These are phyloP conservation scores for Plecturocebus donacophilus DNA, from an alignment of 2,113 vertebrate species.

Conservation along the genomic window DNA sequence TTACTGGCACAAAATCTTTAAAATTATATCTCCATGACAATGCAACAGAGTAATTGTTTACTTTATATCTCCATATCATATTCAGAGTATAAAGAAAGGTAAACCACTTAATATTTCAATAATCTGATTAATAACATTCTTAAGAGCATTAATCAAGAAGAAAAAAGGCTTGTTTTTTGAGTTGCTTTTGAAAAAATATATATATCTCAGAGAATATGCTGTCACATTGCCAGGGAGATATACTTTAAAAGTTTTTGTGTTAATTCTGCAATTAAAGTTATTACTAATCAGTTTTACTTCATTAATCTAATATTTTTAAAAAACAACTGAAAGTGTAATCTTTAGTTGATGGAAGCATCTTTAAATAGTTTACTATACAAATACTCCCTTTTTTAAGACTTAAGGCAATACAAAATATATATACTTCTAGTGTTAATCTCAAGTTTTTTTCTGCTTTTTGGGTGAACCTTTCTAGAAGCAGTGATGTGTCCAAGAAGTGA, in stretches of 20 bases:
- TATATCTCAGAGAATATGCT: constrained; percentile 37
- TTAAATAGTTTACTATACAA: neutral
- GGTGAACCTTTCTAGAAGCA: neutral
- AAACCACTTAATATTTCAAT: constrained; percentile 53
- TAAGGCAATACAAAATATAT: neutral
- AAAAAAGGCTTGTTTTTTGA: constrained; percentile 13
- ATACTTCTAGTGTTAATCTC: neutral
- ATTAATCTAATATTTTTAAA: neutral
- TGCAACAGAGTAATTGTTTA: constrained; percentile 5
- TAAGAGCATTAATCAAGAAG: constrained; percentile 52
- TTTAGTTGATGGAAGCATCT: neutral
- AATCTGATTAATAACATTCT: constrained; percentile 52
- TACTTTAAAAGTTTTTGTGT: neutral
- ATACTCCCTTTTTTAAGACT: neutral
- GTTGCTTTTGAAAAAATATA: constrained; percentile 22
- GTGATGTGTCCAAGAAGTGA: neutral
- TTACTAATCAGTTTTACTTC: neutral
- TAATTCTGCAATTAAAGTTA: constrained; percentile 42
- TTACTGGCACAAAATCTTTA: neutral
- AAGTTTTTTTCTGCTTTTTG: constrained; percentile 24
- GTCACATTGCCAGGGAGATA: neutral
- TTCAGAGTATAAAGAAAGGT: neutral
- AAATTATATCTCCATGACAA: neutral
- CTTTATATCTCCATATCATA: constrained; percentile 10
- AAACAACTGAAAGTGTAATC: neutral